phyloP scores from a whole-genome alignment of 1,140 invertebrate species.

The Argopecten irradians region DNA sequence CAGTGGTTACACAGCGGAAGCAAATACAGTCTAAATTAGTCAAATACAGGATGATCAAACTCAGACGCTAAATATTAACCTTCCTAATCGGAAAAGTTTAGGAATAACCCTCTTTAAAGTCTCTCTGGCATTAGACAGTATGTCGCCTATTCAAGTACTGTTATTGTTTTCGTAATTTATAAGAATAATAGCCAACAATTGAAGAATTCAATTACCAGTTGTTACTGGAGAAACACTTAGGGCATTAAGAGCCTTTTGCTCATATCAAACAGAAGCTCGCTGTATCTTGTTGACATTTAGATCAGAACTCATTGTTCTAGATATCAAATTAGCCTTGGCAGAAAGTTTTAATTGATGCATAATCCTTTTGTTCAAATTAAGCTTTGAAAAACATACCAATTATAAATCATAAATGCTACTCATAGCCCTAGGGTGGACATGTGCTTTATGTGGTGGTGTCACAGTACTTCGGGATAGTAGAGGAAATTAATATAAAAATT shows the following conservation, averaged over 20 bases:
- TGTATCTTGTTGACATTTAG: slow-evolving; percentile 13
- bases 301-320: background rate
- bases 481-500: too few species aligned
- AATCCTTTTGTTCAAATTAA: background rate
- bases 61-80: slow-evolving; percentile 38
- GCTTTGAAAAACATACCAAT: slow-evolving; percentile 9
- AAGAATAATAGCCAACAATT: slow-evolving; percentile 34
- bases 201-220: background rate
- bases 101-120: slow-evolving; percentile 37
- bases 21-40: slow-evolving; percentile 50
- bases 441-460: background rate
- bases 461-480: too few species aligned
- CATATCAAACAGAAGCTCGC: background rate
- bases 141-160: slow-evolving; percentile 46
- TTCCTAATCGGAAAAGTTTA: slow-evolving; percentile 51
- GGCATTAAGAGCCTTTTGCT: background rate
- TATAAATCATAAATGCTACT: background rate
- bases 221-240: background rate
- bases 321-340: slow-evolving; percentile 1
- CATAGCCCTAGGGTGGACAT: background rate
- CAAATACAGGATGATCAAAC: slow-evolving; percentile 41
- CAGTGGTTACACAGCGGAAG: slow-evolving; percentile 38
- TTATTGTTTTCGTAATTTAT: slow-evolving; percentile 43
- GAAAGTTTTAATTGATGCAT: slow-evolving; percentile 1
- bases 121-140: slow-evolving; percentile 47